Conservation (phyloP, 2,797 vertebrate genomes). For the Tachyglossus aculeatus region DNA sequence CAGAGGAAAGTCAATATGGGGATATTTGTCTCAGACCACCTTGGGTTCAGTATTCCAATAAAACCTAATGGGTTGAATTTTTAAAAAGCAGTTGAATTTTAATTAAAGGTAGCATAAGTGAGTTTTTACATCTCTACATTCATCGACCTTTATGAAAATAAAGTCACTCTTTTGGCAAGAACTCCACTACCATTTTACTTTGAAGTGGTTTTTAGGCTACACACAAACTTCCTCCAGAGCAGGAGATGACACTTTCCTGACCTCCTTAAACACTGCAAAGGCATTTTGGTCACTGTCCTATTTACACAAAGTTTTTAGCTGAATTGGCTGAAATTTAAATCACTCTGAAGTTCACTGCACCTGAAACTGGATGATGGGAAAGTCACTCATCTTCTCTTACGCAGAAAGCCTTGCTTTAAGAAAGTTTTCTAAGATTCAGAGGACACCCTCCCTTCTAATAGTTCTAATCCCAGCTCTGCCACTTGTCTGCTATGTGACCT, state of each 20-base stretch:
- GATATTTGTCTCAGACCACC: slow-evolving; percentile 34
- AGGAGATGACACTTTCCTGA: not conserved
- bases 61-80: slow-evolving; percentile 30
- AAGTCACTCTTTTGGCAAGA: slow-evolving; percentile 16
- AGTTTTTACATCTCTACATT: slow-evolving; percentile 13
- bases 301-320: no score
- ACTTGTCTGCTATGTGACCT: no score
- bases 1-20: slow-evolving; percentile 40
- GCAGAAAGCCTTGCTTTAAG: not conserved
- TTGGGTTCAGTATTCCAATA: slow-evolving; percentile 39
- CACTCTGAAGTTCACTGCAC: rapidly evolving
- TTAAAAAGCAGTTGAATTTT: slow-evolving; percentile 41
- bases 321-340: not conserved
- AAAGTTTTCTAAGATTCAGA: slow-evolving; percentile 2
- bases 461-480: no score
- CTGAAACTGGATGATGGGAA: not conserved
- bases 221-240: not conserved
- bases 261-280: not conserved
- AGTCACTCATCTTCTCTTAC: not conserved
- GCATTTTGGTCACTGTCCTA: not conserved
- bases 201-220: not conserved
- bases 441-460: no score
- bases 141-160: slow-evolving; percentile 19
- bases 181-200: not conserved
- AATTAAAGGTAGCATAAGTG: slow-evolving; percentile 43